Percentiles rank a stretch among this genome's conserved stretches.
Evolutionary conservation across 2,113 vertebrate species (phyloP).

Genomic region (Setophaga coronata): DNA sequence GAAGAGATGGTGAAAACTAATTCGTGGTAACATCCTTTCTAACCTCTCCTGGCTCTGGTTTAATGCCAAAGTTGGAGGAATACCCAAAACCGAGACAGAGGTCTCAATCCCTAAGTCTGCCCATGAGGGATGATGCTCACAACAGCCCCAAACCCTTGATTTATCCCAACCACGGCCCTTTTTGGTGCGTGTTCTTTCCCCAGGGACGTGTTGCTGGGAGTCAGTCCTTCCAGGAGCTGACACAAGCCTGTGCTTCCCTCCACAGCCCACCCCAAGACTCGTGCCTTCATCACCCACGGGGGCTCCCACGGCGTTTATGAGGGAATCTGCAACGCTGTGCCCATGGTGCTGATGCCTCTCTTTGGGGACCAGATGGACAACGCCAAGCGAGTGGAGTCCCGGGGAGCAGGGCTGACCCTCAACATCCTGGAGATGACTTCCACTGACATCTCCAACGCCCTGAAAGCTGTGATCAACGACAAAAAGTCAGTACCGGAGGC

Average conservation of each 20-base stretch:
- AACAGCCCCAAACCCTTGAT: neutral
- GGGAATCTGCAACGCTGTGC: slow-evolving; percentile 89
- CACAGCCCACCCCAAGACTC: slow-evolving; percentile 85
- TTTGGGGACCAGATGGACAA: slow-evolving; percentile 90
- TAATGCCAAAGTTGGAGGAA: neutral
- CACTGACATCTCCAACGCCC: slow-evolving; percentile 73
- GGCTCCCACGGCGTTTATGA: slow-evolving; percentile 91
- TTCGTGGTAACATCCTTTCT: neutral
- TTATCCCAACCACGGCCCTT: neutral
- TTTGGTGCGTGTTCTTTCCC: neutral
- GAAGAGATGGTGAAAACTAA: neutral
- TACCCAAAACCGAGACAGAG: neutral
- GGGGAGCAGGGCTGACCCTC: slow-evolving; percentile 81
- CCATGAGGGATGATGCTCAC: neutral
- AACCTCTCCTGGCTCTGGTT: neutral
- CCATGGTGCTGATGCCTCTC: slow-evolving; percentile 90
- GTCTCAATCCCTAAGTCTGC: neutral
- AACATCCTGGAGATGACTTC: slow-evolving; percentile 81
- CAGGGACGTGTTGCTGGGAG: neutral
- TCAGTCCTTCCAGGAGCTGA: neutral
- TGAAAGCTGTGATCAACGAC: slow-evolving; percentile 84
- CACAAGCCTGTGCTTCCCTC: neutral
- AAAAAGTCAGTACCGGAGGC: slow-evolving; percentile 76
- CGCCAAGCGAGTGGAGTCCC: slow-evolving; percentile 75
- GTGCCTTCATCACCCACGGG: slow-evolving; percentile 91